Evolutionary conservation across 2,888 invertebrate genomes (phyloP).

Genomic region (Lathronympha strigana): DNA sequence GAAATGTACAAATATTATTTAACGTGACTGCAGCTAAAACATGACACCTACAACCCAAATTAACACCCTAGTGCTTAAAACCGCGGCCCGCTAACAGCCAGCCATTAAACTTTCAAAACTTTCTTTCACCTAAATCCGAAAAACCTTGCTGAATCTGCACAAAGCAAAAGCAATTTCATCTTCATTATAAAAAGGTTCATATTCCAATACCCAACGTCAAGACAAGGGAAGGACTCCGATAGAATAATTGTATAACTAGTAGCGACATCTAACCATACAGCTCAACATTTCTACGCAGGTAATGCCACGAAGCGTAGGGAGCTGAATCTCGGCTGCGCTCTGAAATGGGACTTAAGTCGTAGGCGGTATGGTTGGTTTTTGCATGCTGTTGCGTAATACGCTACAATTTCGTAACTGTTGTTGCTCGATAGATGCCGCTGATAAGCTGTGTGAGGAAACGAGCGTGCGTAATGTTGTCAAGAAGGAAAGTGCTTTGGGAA

Average conservation of each 20-base stretch:
- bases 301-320: constrained; percentile 2
- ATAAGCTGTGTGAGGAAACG: constrained; percentile 23
- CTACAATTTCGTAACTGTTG: constrained; percentile 9
- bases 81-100: background rate
- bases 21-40: too few relatives aligned
- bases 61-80: background rate
- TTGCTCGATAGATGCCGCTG: constrained; percentile 41
- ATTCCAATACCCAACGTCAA: background rate
- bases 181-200: background rate
- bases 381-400: background rate
- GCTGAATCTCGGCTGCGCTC: background rate
- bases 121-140: background rate
- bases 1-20: too few relatives aligned
- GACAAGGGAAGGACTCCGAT: background rate
- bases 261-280: constrained; percentile 44
- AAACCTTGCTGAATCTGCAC: background rate
- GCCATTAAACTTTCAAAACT: constrained; percentile 27
- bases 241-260: constrained; percentile 25
- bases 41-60: background rate
- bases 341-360: background rate
- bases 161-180: background rate
- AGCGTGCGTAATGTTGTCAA: background rate
- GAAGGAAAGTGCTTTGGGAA: constrained; percentile 4
- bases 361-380: background rate
- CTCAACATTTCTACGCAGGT: constrained; percentile 24